Base-by-base conservation (phyloP, 2,797 vertebrate species). In the Avahi laniger region DNA sequence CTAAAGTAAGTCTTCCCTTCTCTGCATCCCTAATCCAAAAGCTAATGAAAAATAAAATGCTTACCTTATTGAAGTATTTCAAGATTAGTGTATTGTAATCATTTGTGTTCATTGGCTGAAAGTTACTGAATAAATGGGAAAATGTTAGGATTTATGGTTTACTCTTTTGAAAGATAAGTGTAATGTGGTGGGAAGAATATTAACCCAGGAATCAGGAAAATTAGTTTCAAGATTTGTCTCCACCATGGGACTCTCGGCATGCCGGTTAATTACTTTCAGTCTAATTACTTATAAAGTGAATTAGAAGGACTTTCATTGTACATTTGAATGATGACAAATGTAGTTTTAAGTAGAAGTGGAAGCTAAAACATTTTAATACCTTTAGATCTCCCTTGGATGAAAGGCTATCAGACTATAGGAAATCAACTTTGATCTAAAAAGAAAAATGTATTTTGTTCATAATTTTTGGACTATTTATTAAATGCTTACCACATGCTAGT, bases 291-390 rank as follows among this genome's bases (percentile, higher is more conserved):
- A 28, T 38, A 20, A 87, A 72, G n/a, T 82, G 41, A 86, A 86
- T 28, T 38, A 73, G 30, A 50, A 76, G 28, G 38, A 24, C 38
- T 80, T 78, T 61, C 48, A 80, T 52, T 85, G 24, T 33, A 35
- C 5, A 76, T 81, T 70, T 54, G 17, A 86, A 48, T 85, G 59
- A 96, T 72, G 70, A 75, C 95, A 93, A 94, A 93, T 52, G n/a
- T 46, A 54, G 12, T 88, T 92, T 90, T 30, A 38, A 89, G 41
- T 79, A 41, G 13, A 95, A 84, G 54, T 79, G 22, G 50, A 88
- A 87, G n/a, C 52, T 84, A 59, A 80, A 73, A 57, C n/a, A 72
- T 52, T 89, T 65, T 86, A 96, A 41, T 75, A 43, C 41, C 89
- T 89, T 91, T 38, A 63, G 80, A 33, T 20, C 15, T 84, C 75